Conservation (phyloP, 2,113 vertebrate species). For the Melanostigma gelatinosum region DNA sequence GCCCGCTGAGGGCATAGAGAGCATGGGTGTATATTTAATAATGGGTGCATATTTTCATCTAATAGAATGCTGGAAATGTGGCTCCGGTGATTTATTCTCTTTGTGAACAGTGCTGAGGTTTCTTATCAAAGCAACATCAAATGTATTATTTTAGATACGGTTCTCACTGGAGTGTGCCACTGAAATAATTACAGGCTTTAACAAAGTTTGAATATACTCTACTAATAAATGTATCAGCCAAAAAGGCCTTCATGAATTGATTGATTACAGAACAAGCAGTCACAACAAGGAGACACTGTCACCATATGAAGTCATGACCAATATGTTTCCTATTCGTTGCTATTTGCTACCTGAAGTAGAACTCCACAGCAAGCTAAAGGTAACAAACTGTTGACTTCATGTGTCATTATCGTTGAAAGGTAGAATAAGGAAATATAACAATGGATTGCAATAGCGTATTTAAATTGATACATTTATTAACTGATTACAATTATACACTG, state of each 20-base stretch:
- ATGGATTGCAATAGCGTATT: not conserved
- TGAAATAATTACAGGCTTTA: not conserved
- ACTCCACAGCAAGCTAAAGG: not conserved
- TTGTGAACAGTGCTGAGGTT: not conserved
- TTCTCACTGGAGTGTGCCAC: not conserved
- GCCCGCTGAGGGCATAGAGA: conserved; percentile 37
- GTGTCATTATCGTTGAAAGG: too few relatives aligned
- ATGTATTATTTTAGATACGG: too few relatives aligned
- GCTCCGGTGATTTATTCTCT: conserved; percentile 6
- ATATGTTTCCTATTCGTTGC: not conserved
- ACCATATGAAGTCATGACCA: not conserved
- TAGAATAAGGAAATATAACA: not conserved
- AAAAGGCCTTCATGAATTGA: not conserved
- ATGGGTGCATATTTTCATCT: conserved; percentile 27
- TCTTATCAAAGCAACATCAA: not conserved
- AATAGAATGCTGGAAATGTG: conserved; percentile 28
- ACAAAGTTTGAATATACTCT: not conserved
- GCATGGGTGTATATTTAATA: conserved; percentile 16
- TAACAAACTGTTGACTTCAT: too few relatives aligned
- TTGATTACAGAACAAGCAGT: not conserved
- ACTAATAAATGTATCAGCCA: not conserved
- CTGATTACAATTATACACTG: not conserved
- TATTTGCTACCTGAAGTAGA: not conserved
- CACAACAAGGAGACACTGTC: not conserved
- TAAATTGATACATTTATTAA: not conserved